Percentiles rank a stretch among this genome's conserved stretches.
Conservation (phyloP, 2,888 invertebrate genomes). For the Halictus ligatus region DNA sequence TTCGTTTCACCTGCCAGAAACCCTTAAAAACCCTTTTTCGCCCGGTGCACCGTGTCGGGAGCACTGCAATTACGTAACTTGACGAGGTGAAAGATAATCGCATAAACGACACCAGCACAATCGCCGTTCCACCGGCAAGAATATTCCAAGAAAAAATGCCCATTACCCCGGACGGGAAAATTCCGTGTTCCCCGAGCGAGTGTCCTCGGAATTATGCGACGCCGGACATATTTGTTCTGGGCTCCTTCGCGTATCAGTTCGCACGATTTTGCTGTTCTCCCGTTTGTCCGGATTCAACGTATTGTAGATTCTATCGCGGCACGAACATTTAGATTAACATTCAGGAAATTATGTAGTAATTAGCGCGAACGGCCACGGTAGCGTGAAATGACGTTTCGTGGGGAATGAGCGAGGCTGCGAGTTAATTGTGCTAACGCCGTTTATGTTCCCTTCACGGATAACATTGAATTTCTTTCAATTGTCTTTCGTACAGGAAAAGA, state of each 20-base stretch:
- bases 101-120: conserved; percentile 10
- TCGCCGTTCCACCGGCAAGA: background rate
- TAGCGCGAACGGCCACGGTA: background rate
- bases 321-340: background rate
- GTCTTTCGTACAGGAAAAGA: too few species aligned
- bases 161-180: background rate
- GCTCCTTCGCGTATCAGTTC: background rate
- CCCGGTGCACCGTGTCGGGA: background rate
- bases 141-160: background rate
- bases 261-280: background rate
- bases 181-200: background rate
- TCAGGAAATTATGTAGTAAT: background rate
- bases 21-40: conserved; percentile 15
- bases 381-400: background rate
- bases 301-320: background rate
- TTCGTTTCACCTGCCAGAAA: conserved; percentile 16
- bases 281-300: background rate
- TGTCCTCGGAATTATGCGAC: background rate
- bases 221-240: background rate
- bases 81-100: conserved; percentile 36
- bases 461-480: too few species aligned
- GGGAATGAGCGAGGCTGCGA: background rate
- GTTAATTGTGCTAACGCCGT: too few species aligned
- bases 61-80: conserved; percentile 22
- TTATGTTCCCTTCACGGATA: too few species aligned